Conservation (phyloP, 2,797 vertebrate species). For the Oryzias sinensis region DNA sequence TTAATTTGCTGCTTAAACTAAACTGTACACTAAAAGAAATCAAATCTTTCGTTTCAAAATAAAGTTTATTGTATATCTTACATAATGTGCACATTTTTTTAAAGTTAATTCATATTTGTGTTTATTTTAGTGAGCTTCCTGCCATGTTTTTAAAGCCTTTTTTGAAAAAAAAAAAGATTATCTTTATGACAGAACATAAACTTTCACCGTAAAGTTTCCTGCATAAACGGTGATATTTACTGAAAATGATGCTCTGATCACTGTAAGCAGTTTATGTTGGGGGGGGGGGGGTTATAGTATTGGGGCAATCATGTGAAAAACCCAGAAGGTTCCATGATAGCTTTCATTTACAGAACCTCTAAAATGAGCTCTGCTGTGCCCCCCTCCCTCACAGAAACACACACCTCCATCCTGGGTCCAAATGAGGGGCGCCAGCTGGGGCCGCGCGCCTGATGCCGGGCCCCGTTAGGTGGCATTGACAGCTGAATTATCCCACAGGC, state of each 20-base stretch:
- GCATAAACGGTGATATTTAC: no score
- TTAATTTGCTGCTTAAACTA: background rate
- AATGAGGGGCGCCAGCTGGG: slow-evolving; percentile 95
- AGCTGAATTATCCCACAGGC: slow-evolving; percentile 99
- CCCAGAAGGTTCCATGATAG: slow-evolving; percentile 35
- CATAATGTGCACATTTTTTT: no score
- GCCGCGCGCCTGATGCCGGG: slow-evolving; percentile 87
- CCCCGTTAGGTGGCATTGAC: slow-evolving; percentile 93
- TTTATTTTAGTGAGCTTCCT: no score
- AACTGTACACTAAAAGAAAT: background rate
- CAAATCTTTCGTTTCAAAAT: no score
- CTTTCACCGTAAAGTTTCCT: no score
- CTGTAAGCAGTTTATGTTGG: no score
- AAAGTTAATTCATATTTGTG: no score
- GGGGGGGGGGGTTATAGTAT: background rate
- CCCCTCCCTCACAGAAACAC: slow-evolving; percentile 55
- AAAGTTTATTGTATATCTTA: no score
- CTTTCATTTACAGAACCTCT: slow-evolving; percentile 39
- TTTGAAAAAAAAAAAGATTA: no score
- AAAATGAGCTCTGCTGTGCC: slow-evolving; percentile 28
- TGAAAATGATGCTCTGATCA: no score
- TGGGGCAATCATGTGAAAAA: background rate
- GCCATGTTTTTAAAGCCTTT: no score
- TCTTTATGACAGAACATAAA: no score
- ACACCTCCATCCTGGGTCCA: slow-evolving; percentile 72